Evolutionary conservation across 2,797 vertebrate genomes (phyloP).

Genomic region (Loris lydekkerianus): DNA sequence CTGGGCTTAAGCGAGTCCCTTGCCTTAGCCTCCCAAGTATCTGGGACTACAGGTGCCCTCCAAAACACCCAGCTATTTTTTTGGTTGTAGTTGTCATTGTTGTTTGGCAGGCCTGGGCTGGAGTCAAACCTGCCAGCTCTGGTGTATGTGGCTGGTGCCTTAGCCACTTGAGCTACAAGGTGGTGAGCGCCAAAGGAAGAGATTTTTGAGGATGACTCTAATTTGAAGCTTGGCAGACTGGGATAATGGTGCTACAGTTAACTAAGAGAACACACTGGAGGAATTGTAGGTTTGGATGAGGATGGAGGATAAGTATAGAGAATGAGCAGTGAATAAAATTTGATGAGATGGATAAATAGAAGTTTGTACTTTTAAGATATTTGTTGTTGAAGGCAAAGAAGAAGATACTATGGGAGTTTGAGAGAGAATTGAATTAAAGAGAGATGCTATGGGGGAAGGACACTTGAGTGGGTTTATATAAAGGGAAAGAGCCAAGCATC

Average conservation of each 20-base stretch:
- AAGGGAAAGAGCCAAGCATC: background rate
- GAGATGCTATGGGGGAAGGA: conserved; percentile 12
- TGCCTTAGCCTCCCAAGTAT: no score
- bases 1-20: no score
- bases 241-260: background rate
- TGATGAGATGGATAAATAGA: background rate
- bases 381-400: conserved; percentile 46
- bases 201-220: conserved; percentile 29
- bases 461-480: background rate
- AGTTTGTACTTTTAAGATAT: conserved; percentile 14
- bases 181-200: background rate
- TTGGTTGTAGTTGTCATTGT: no score
- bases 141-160: no score
- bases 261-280: background rate
- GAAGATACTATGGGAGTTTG: background rate
- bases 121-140: no score
- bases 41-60: no score
- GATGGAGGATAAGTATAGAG: background rate
- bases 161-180: no score
- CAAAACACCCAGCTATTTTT: no score
- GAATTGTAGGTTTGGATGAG: background rate
- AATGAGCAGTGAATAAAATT: background rate
- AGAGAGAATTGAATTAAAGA: background rate
- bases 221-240: background rate
- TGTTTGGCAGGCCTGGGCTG: no score